These are phyloP conservation scores for Propithecus coquereli DNA, from an alignment of 2,113 vertebrate species.

Conservation along the genomic window DNA sequence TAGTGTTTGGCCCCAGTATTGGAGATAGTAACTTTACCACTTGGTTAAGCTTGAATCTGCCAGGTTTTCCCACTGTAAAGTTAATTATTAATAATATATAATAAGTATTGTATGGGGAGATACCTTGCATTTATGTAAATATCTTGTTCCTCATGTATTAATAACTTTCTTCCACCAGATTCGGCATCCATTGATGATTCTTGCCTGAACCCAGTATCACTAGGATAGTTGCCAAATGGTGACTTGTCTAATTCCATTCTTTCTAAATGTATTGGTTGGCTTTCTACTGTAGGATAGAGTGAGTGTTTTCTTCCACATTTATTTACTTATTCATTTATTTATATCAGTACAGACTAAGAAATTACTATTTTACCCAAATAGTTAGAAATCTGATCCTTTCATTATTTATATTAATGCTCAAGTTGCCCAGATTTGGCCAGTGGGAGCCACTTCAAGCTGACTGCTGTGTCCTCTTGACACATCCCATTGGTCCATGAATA, in stretches of 20 bases:
- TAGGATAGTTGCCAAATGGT: neutral
- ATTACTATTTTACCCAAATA: neutral
- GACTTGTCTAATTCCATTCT: neutral
- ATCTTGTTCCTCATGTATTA: neutral
- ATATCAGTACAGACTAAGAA: neutral
- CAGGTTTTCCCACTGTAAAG: neutral
- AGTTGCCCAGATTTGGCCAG: neutral
- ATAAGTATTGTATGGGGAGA: neutral
- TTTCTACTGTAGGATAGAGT: neutral
- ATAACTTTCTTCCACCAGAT: neutral
- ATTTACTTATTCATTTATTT: neutral
- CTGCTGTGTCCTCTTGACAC: neutral
- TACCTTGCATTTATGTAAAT: neutral
- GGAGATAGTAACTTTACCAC: neutral
- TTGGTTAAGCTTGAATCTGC: neutral
- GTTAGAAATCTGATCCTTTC: neutral
- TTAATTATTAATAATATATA: too few relatives aligned
- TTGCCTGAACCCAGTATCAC: neutral
- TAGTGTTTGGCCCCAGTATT: neutral
- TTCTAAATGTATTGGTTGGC: neutral
- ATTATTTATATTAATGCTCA: neutral
- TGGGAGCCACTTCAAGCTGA: neutral
- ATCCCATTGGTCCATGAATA: neutral
- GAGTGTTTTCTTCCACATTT: neutral
- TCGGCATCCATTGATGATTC: neutral